These are phyloP conservation scores for Clivina fossor DNA, from an alignment of 2,888 invertebrate genomes.

Conservation along the genomic window DNA sequence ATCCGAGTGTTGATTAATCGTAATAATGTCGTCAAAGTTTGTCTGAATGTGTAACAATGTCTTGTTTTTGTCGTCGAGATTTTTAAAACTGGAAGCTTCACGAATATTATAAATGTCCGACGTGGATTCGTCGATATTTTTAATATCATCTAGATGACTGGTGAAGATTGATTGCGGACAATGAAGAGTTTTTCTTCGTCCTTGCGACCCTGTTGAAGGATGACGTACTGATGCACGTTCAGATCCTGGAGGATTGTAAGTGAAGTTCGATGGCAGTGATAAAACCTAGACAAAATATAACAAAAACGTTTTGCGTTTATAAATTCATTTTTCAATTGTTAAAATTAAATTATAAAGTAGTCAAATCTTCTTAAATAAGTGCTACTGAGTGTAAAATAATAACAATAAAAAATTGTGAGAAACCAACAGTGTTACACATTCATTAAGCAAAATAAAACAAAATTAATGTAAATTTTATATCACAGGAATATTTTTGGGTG, in stretches of 20 bases:
- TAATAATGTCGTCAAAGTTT: constrained; percentile 48
- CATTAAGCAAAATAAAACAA: no score
- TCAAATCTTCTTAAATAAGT: no score
- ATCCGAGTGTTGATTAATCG: constrained; percentile 40
- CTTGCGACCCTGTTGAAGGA: constrained; percentile 45
- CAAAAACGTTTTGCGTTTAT: no score
- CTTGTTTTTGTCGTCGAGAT: constrained; percentile 41
- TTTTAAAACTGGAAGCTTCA: constrained; percentile 49
- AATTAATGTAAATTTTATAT: no score
- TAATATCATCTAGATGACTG: constrained; percentile 61
- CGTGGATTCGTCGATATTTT: constrained; percentile 50
- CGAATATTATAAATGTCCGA: constrained; percentile 51
- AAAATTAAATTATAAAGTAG: no score
- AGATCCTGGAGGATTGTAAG: constrained; percentile 72
- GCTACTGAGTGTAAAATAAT: no score
- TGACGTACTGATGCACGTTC: constrained; percentile 45
- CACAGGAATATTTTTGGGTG: no score
- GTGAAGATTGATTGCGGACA: constrained; percentile 60
- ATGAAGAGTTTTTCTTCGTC: constrained; percentile 61
- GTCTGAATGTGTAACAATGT: constrained; percentile 39
- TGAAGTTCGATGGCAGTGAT: constrained; percentile 83
- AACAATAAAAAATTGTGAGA: no score
- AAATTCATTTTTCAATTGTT: no score
- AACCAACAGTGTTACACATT: no score
- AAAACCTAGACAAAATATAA: no score